Base-by-base conservation (phyloP, 35 echinoderm and acorn worm species). In the Nesometra sesokonis region DNA sequence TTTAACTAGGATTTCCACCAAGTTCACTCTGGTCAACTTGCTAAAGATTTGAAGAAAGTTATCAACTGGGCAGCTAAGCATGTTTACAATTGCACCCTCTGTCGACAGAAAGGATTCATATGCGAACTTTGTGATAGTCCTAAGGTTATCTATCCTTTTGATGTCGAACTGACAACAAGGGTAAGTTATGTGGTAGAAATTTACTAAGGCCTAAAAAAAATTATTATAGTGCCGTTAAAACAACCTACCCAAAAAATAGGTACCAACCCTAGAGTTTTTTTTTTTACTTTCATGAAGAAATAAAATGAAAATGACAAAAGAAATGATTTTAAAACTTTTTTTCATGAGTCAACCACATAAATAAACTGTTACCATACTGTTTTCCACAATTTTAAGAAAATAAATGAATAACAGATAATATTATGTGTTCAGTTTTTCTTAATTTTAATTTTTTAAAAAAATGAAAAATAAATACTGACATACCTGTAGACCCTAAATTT, bases 111-210 rank as follows among this genome's bases (percentile, higher is more conserved):
- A 57, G 95, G 95, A 13, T 97, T 97, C 78, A 97, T 97, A 40
- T 94, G 95, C 37, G 92, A 94, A 38, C 93, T 97, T 17, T 97
- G 95, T 76, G 89, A 93, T 32, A 94, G 87, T 78, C 85, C 82
- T 19, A 97, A 97, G 67, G 89, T 97, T 86, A 97, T 97, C 84
- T 97, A 97, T 78, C 95, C 95, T 3, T 97, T 97, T 87, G 95
- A 97, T 78, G 87, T 82, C 13, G 95, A 97, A 35, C 87, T 97
- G 5, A 97, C 95, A 46, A 80, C 91, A 32, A 89, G 93, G 87
- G 95, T 97, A 78, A 87, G 92, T 47, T 33, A 3, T 29, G 31
- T 30, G 32, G 21, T 35, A 0, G 17, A 30, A 82, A 33, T 80
- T 29, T 84, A 67, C 15, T 79, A 0, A 13, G 23, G 23, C 23